phyloP scores from a whole-genome alignment of 2,888 invertebrate genomes.

The Heteromurus nitidus region DNA sequence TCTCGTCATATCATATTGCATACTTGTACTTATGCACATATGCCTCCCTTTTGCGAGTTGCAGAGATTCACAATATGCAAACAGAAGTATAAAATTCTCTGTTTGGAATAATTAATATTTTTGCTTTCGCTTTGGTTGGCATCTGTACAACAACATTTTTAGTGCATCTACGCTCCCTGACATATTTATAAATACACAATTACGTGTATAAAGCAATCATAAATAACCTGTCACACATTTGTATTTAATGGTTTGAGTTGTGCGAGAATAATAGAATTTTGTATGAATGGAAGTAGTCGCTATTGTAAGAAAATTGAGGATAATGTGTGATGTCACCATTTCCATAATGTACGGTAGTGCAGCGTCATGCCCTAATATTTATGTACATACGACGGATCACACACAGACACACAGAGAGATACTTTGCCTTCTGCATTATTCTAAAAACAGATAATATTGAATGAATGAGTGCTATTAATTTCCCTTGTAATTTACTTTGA shows the following conservation, averaged over 20 bases:
- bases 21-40: too few relatives aligned
- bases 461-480: slow-evolving; percentile 15
- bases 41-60: too few relatives aligned
- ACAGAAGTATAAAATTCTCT: slow-evolving; percentile 1
- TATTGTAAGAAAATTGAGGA: slow-evolving; percentile 44
- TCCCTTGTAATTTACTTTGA: not conserved
- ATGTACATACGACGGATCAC: slow-evolving; percentile 37
- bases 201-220: slow-evolving; percentile 7
- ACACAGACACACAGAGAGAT: too few relatives aligned
- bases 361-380: slow-evolving; percentile 32
- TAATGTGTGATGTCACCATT: slow-evolving; percentile 52
- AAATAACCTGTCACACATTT: slow-evolving; percentile 26
- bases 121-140: slow-evolving; percentile 10
- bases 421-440: not conserved
- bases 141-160: not conserved
- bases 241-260: not conserved
- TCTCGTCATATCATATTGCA: too few relatives aligned
- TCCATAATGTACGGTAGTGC: slow-evolving; percentile 22
- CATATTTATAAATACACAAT: slow-evolving; percentile 20
- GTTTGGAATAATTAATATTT: slow-evolving; percentile 13
- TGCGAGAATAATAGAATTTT: slow-evolving; percentile 8
- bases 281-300: slow-evolving; percentile 16
- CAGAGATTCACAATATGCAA: too few relatives aligned
- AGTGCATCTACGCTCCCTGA: not conserved
- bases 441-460: not conserved